phyloP scores from a whole-genome alignment of 2,888 invertebrate species.

The Stramonita haemastoma region DNA sequence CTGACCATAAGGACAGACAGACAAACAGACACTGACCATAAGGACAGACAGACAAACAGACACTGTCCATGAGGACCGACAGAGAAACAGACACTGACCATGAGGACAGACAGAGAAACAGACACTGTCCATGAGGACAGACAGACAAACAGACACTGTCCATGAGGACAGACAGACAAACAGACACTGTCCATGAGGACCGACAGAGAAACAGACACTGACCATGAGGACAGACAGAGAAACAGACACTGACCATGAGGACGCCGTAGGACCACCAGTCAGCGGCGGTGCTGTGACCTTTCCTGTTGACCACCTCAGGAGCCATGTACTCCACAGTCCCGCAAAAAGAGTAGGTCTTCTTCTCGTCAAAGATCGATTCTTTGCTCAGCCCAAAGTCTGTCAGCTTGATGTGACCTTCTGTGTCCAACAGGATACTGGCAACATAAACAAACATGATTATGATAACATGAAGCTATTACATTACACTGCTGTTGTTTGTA shows the following conservation, averaged over 20 bases:
- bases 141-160: too few relatives aligned
- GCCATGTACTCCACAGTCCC: constrained; percentile 98
- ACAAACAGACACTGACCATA: too few relatives aligned
- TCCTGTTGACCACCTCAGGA: constrained; percentile 97
- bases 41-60: too few relatives aligned
- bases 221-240: too few relatives aligned
- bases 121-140: too few relatives aligned
- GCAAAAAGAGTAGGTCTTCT: constrained; percentile 94
- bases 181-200: too few relatives aligned
- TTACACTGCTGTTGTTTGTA: not conserved
- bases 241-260: constrained; percentile 86
- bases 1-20: too few relatives aligned
- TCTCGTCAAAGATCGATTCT: constrained; percentile 89
- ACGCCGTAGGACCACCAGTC: constrained; percentile 99
- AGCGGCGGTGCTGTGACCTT: constrained; percentile 98
- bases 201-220: too few relatives aligned
- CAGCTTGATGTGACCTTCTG: constrained; percentile 98
- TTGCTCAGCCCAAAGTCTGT: constrained; percentile 99
- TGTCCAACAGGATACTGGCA: constrained; percentile 88
- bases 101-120: too few relatives aligned
- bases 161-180: too few relatives aligned
- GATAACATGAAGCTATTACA: not conserved
- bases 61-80: too few relatives aligned
- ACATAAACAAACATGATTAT: constrained; percentile 2
- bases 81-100: too few relatives aligned